These are phyloP conservation scores for Procavia capensis DNA, from an alignment of 2,113 vertebrate species.

Conservation along the genomic window DNA sequence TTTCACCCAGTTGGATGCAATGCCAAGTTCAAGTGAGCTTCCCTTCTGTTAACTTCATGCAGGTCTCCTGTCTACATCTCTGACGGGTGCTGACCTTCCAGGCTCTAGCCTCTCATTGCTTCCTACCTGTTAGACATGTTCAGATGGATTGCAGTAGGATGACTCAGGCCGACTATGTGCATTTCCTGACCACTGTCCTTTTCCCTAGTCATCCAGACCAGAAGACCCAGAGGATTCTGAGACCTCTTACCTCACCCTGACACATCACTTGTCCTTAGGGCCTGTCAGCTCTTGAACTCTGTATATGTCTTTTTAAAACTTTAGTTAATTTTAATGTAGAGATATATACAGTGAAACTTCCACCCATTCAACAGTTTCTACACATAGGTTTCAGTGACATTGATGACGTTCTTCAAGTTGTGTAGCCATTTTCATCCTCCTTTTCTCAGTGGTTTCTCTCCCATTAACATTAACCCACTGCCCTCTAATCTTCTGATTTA, in stretches of 20 bases:
- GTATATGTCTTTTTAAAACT: not conserved
- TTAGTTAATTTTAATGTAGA: not conserved
- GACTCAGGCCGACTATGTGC: accelerated
- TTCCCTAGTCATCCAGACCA: not conserved
- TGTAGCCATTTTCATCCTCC: not conserved
- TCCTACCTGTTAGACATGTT: not conserved
- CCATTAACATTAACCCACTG: not conserved
- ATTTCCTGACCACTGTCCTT: not conserved
- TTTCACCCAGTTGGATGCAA: not conserved
- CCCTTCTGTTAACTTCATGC: accelerated
- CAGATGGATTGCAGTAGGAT: accelerated
- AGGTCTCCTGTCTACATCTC: not conserved
- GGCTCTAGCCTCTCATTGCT: not conserved
- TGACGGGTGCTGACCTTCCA: not conserved
- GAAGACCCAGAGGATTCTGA: not conserved
- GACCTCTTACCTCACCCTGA: not conserved
- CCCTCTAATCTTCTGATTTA: not conserved
- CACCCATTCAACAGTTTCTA: not conserved
- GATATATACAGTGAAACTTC: not conserved
- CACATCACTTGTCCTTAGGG: too few relatives aligned
- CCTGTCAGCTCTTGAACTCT: not conserved
- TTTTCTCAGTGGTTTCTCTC: not conserved
- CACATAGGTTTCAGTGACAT: not conserved
- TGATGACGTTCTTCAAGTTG: not conserved
- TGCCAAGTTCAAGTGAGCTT: not conserved